A percentile compares a stretch with the other conserved stretches of the same genome.
Evolutionary conservation across 2,113 vertebrate genomes (phyloP).

Genomic region (Pithys albifrons): DNA sequence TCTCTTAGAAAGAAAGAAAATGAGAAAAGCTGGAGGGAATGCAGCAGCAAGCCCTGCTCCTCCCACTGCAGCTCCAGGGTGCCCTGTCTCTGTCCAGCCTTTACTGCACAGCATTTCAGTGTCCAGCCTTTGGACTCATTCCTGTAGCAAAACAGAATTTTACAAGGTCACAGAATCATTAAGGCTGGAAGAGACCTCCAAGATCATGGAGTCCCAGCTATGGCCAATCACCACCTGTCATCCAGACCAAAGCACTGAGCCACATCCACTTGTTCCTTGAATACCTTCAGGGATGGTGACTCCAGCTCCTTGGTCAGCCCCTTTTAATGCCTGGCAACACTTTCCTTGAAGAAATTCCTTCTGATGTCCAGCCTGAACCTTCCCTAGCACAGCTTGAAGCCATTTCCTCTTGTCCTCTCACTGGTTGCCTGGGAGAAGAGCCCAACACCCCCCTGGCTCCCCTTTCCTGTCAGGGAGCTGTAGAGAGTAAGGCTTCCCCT

Average conservation of each 20-base stretch:
- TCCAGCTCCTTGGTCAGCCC: neutral
- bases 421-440: neutral
- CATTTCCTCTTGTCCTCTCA: neutral
- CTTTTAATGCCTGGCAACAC: neutral
- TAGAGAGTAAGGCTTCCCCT: accelerated
- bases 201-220: neutral
- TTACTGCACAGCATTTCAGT: neutral
- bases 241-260: neutral
- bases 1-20: constrained; percentile 27
- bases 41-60: neutral
- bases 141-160: neutral
- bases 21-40: neutral
- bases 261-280: neutral
- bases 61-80: neutral
- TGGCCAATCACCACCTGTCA: neutral
- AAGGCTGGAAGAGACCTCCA: neutral
- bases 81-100: neutral
- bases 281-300: neutral
- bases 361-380: neutral
- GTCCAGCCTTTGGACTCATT: accelerated
- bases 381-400: neutral
- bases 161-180: neutral
- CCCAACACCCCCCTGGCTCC: neutral
- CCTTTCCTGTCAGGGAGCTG: neutral
- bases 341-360: neutral